phyloP scores from a whole-genome alignment of 2,797 vertebrate genomes.

The Miichthys miiuy region DNA sequence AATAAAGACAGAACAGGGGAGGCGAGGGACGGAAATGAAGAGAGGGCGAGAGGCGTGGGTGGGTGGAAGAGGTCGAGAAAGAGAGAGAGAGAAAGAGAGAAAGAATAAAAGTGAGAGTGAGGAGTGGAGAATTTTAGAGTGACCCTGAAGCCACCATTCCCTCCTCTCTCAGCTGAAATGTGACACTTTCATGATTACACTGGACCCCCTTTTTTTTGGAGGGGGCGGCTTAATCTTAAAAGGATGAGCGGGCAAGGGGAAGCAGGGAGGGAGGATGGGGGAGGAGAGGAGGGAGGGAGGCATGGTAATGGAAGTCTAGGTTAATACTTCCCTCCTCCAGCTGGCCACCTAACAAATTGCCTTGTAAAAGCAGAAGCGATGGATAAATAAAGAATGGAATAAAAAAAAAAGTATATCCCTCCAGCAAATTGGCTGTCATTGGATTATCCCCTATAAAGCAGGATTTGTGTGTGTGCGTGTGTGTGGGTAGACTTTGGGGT shows the following conservation, averaged over 20 bases:
- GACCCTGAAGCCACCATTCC: slow-evolving; percentile 65
- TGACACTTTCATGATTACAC: slow-evolving; percentile 82
- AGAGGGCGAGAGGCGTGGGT: slow-evolving; percentile 3
- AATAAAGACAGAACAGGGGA: slow-evolving; percentile 20
- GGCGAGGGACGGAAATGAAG: neutral
- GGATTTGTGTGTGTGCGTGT: slow-evolving; percentile 82
- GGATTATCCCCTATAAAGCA: slow-evolving; percentile 87
- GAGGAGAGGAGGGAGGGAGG: slow-evolving; percentile 44
- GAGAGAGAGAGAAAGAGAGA: too few species aligned
- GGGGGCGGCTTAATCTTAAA: slow-evolving; percentile 72
- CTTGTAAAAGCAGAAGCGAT: slow-evolving; percentile 81
- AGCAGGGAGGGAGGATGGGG: slow-evolving; percentile 8
- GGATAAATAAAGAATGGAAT: slow-evolving; percentile 81
- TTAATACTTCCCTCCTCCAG: slow-evolving; percentile 73
- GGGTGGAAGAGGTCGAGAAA: neutral
- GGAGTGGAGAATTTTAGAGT: slow-evolving; percentile 54
- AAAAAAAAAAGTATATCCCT: slow-evolving; percentile 79
- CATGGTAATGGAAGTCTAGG: slow-evolving; percentile 76
- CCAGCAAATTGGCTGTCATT: slow-evolving; percentile 88
- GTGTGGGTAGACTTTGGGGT: slow-evolving; percentile 42
- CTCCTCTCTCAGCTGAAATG: slow-evolving; percentile 76
- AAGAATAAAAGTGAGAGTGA: slow-evolving; percentile 38
- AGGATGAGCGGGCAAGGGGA: slow-evolving; percentile 58
- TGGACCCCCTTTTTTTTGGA: slow-evolving; percentile 48
- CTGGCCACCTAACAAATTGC: slow-evolving; percentile 81